Percentiles rank a stretch among this genome's conserved stretches.
Evolutionary conservation across 1,140 invertebrate genomes (phyloP).

Genomic region (Drosophila rhopaloa): DNA sequence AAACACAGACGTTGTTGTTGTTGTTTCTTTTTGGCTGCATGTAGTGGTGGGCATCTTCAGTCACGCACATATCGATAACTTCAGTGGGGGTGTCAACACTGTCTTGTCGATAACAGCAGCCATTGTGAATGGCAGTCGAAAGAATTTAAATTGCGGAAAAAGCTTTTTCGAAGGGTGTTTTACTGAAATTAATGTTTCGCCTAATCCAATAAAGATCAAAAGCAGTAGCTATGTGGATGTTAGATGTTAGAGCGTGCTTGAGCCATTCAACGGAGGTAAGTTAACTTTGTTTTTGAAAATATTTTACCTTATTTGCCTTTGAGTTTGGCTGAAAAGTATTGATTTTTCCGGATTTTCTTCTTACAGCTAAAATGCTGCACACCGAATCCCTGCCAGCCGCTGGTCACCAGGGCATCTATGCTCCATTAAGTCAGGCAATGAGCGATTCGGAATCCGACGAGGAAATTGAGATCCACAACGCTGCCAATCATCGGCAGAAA

Average conservation of each 20-base stretch:
- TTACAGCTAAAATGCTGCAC: constrained; percentile 82
- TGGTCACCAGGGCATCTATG: constrained; percentile 87
- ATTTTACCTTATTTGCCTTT: neutral
- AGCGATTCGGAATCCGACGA: constrained; percentile 91
- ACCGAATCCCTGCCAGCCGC: constrained; percentile 65
- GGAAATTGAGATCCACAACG: constrained; percentile 87
- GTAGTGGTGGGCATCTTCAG: constrained; percentile 45
- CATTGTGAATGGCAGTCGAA: neutral
- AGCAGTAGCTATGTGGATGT: constrained; percentile 70
- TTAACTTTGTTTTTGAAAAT: neutral
- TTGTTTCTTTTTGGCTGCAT: constrained; percentile 35
- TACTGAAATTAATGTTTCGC: constrained; percentile 52
- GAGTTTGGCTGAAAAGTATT: constrained; percentile 40
- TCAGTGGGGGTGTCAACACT: constrained; percentile 19
- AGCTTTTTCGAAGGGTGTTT: constrained; percentile 38
- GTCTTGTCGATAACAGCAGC: constrained; percentile 2
- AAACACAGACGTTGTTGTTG: constrained; percentile 56
- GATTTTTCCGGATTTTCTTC: constrained; percentile 48
- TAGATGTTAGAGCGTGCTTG: constrained; percentile 52
- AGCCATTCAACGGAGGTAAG: constrained; percentile 55
- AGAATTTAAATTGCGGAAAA: constrained; percentile 16
- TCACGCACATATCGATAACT: constrained; percentile 49
- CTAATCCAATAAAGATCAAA: constrained; percentile 55
- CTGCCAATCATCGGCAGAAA: constrained; percentile 69
- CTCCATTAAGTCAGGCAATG: constrained; percentile 89